These are phyloP conservation scores for Prietella phreatophila DNA, from an alignment of 2,113 vertebrate species.

Conservation along the genomic window DNA sequence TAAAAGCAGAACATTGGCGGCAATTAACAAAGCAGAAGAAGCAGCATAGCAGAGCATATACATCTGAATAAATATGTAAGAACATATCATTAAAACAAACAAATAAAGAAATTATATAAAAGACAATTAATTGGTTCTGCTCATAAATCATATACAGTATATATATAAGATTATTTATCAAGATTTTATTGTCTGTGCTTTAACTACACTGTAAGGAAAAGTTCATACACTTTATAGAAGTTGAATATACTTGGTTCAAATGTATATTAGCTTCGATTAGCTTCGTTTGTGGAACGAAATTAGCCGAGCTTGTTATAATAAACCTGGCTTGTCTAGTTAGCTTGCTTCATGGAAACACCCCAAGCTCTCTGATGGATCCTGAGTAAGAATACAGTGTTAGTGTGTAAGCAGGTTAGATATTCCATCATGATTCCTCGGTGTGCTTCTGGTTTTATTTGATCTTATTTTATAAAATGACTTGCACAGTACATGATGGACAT, in stretches of 20 bases:
- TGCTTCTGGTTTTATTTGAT: not conserved
- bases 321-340: not conserved
- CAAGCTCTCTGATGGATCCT: not conserved
- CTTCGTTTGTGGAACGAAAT: not conserved
- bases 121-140: no score
- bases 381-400: not conserved
- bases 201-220: not conserved
- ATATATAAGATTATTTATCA: no score
- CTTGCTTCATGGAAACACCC: not conserved
- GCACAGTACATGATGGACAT: not conserved
- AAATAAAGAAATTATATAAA: no score
- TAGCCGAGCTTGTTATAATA: not conserved
- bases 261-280: not conserved
- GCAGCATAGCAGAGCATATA: no score
- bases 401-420: not conserved
- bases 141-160: no score
- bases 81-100: no score
- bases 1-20: no score
- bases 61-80: no score
- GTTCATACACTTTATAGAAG: not conserved
- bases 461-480: not conserved
- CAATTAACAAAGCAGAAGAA: no score
- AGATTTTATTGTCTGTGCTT: no score
- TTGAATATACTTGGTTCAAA: not conserved
- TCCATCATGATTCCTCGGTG: not conserved